Percentiles rank a stretch among this genome's conserved stretches.
phyloP scores from a whole-genome alignment of 2,888 invertebrate genomes.

The Metellina segmentata region DNA sequence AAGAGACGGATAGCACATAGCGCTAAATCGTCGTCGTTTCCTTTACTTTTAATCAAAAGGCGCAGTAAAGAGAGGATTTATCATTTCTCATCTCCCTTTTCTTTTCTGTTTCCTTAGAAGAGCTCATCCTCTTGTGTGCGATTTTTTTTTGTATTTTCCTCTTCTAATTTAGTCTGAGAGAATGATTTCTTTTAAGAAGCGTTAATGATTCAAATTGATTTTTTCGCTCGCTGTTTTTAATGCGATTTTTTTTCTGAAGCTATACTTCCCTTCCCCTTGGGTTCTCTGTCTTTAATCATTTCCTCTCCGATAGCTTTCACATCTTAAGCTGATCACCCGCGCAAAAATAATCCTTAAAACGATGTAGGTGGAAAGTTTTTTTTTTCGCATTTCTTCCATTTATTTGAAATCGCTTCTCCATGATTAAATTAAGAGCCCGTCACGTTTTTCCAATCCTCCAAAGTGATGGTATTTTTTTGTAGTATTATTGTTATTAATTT shows the following conservation, averaged over 20 bases:
- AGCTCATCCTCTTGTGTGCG: slow-evolving; percentile 15
- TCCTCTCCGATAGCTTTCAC: slow-evolving; percentile 18
- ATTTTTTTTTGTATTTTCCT: slow-evolving; percentile 23
- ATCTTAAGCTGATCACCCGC: slow-evolving; percentile 61
- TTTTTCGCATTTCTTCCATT: background rate
- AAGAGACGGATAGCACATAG: slow-evolving; percentile 43
- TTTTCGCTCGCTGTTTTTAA: slow-evolving; percentile 28
- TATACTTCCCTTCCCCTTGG: slow-evolving; percentile 3
- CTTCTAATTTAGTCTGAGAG: slow-evolving; percentile 59
- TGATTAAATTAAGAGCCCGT: slow-evolving; percentile 44
- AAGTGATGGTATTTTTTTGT: slow-evolving; percentile 2
- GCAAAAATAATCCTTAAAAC: slow-evolving; percentile 66
- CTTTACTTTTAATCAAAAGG: slow-evolving; percentile 67
- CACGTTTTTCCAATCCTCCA: slow-evolving; percentile 25
- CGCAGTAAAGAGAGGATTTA: slow-evolving; percentile 52
- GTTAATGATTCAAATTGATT: slow-evolving; percentile 73
- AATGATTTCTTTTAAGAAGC: slow-evolving; percentile 56
- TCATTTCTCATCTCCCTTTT: slow-evolving; percentile 30
- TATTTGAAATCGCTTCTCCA: slow-evolving; percentile 37
- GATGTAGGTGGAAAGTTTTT: background rate
- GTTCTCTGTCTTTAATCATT: slow-evolving; percentile 49
- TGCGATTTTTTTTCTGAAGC: slow-evolving; percentile 32
- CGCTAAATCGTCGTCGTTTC: slow-evolving; percentile 64
- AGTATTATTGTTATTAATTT: background rate
- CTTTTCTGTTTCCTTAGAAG: slow-evolving; percentile 23